A percentile compares a stretch with the other conserved stretches of the same genome.
Evolutionary conservation across 2,113 vertebrate species (phyloP).

Genomic region (Orthonyx spaldingii): DNA sequence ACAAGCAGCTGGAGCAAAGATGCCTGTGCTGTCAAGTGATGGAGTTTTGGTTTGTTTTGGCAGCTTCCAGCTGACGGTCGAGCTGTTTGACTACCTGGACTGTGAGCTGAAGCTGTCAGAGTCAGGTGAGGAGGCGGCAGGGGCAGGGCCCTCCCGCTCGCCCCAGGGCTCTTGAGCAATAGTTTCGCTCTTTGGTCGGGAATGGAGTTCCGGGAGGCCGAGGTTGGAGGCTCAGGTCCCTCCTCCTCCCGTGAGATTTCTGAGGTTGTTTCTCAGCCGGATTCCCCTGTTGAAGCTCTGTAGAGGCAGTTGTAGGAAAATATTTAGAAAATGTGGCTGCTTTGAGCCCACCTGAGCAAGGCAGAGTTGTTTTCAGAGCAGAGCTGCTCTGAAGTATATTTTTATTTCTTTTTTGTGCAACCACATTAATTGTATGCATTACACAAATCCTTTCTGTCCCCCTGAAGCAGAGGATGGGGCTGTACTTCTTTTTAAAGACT

Average conservation of each 20-base stretch:
- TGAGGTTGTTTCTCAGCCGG: not conserved
- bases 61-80: slow-evolving; percentile 97
- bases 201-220: not conserved
- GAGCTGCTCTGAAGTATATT: not conserved
- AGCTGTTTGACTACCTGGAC: slow-evolving; percentile 98
- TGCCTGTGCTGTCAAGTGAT: not conserved
- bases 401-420: not conserved
- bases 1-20: accelerated
- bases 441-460: not conserved
- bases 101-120: slow-evolving; percentile 89
- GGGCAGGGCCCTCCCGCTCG: not conserved
- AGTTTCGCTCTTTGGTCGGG: not conserved
- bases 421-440: not conserved
- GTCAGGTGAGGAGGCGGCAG: slow-evolving; percentile 78
- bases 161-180: slow-evolving; percentile 14
- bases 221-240: not conserved
- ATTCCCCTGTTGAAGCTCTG: not conserved
- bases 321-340: not conserved
- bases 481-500: not conserved
- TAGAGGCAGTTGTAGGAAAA: not conserved
- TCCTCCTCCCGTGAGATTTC: not conserved
- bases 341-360: not conserved
- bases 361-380: not conserved
- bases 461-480: not conserved
- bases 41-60: not conserved